These are phyloP conservation scores for Ischnura elegans DNA, from an alignment of 2,888 invertebrate species.

Conservation along the genomic window DNA sequence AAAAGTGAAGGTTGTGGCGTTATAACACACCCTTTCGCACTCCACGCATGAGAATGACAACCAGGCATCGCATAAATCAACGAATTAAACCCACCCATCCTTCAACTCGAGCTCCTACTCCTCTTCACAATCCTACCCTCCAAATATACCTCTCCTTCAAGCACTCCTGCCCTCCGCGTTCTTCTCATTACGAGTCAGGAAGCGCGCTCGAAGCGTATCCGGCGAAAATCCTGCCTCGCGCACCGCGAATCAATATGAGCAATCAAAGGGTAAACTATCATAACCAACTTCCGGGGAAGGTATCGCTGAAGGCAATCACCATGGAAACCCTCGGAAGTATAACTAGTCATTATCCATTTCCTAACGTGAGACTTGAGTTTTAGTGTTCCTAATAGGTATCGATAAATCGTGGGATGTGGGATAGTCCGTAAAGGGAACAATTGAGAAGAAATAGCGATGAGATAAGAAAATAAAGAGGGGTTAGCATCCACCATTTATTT, in stretches of 20 bases:
- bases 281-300: neutral
- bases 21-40: neutral
- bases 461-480: too few species aligned
- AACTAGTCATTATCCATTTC: too few species aligned
- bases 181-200: neutral
- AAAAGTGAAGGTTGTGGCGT: too few species aligned
- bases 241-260: neutral
- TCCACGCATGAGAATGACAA: neutral
- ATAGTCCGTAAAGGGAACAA: too few species aligned
- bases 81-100: neutral
- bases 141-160: neutral
- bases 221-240: neutral
- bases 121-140: neutral
- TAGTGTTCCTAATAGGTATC: too few species aligned
- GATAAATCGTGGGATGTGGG: too few species aligned
- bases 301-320: neutral
- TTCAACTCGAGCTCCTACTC: too few species aligned
- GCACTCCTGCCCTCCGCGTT: neutral
- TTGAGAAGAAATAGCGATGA: too few species aligned
- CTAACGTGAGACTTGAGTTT: too few species aligned
- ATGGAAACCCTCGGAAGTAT: too few species aligned
- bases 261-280: neutral
- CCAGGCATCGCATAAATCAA: neutral
- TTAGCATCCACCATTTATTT: too few species aligned
- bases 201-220: neutral